Percentiles rank a stretch among this genome's conserved stretches.
phyloP scores from a whole-genome alignment of 2,888 invertebrate genomes.

The Andricus quercusramuli region DNA sequence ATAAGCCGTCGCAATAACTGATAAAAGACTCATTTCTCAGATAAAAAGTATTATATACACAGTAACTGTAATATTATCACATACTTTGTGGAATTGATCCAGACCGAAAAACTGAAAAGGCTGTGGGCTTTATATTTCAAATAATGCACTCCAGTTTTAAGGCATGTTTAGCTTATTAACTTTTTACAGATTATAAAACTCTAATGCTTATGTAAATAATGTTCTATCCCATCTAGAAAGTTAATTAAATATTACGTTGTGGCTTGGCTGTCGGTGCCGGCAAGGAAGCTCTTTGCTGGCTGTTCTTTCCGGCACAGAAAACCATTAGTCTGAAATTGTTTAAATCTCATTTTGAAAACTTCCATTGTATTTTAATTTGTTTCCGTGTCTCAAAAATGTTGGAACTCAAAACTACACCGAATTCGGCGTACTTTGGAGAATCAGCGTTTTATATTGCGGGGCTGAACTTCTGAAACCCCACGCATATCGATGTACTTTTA shows the following conservation, averaged over 20 bases:
- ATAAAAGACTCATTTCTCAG: neutral
- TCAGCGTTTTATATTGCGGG: too few species aligned
- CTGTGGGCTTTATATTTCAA: neutral
- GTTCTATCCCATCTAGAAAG: neutral
- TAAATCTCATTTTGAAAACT: too few species aligned
- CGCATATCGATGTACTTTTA: too few species aligned
- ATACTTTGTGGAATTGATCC: neutral
- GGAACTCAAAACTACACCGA: too few species aligned
- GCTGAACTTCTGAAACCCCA: too few species aligned
- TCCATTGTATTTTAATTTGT: too few species aligned
- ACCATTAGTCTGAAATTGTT: too few species aligned
- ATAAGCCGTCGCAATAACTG: conserved; percentile 8
- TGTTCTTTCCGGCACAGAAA: too few species aligned
- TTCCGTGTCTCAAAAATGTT: too few species aligned
- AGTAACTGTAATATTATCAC: conserved; percentile 5
- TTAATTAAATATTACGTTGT: neutral
- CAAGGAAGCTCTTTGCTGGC: too few species aligned
- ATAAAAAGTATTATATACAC: neutral
- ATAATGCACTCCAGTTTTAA: neutral
- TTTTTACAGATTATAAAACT: neutral
- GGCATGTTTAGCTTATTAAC: neutral
- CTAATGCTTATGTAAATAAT: conserved; percentile 14
- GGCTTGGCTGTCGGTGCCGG: too few species aligned
- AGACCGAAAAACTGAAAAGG: neutral
- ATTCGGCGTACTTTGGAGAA: too few species aligned